A percentile compares a stretch with the other conserved stretches of the same genome.
These are phyloP conservation scores for Corythucha ciliata DNA, from an alignment of 2,888 invertebrate species.

Conservation along the genomic window DNA sequence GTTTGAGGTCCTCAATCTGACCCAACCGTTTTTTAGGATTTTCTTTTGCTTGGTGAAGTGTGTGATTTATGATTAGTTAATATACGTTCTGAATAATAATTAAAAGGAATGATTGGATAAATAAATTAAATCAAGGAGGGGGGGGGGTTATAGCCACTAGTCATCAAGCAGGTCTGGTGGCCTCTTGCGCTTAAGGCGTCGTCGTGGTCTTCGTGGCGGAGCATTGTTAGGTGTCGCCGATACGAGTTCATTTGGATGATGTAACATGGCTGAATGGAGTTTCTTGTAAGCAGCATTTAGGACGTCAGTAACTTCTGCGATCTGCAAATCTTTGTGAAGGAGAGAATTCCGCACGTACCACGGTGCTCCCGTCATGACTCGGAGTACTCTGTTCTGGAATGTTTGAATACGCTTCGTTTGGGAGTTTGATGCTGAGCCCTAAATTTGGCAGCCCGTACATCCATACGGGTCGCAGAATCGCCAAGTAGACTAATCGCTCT, in stretches of 20 bases:
- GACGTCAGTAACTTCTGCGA: constrained; percentile 4
- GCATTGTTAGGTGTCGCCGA: neutral
- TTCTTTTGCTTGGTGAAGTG: too few species aligned
- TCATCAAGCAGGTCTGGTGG: neutral
- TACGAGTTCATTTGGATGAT: constrained; percentile 4
- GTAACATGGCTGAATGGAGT: constrained; percentile 1
- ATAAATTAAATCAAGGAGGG: too few species aligned
- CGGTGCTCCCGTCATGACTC: constrained; percentile 3
- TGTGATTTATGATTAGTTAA: too few species aligned
- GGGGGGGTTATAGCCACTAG: neutral
- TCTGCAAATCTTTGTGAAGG: constrained; percentile 2
- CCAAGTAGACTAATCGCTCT: neutral
- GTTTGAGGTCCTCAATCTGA: too few species aligned
- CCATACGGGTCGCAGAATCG: constrained; percentile 2
- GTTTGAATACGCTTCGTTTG: constrained; percentile 5
- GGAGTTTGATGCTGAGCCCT: constrained; percentile 4
- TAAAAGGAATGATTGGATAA: too few species aligned
- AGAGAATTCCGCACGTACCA: constrained; percentile 7
- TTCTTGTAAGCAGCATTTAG: neutral
- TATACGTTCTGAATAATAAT: too few species aligned
- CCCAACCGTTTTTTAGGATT: too few species aligned
- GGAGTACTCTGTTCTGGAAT: constrained; percentile 11
- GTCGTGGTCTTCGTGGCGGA: constrained; percentile 4
- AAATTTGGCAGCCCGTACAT: constrained; percentile 8
- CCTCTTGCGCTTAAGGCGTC: constrained; percentile 13